These are phyloP conservation scores for Drosophila multiciliata DNA, from an alignment of 2,888 invertebrate genomes.

Conservation along the genomic window DNA sequence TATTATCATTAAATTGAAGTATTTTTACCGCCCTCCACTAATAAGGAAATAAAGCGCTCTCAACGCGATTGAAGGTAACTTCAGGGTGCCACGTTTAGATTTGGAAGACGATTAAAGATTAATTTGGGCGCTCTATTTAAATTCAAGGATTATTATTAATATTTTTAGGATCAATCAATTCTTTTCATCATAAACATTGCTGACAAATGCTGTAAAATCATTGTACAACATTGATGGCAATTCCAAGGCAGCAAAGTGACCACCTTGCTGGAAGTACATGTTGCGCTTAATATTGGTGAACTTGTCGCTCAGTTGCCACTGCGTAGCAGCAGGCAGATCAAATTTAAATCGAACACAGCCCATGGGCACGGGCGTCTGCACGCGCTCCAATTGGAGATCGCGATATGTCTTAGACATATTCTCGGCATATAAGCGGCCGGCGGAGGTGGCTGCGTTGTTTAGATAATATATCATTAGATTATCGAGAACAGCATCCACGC, in stretches of 20 bases:
- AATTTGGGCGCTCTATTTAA: conserved; percentile 24
- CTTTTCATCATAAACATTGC: conserved; percentile 67
- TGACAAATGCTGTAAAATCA: conserved; percentile 88
- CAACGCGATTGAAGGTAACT: conserved; percentile 1
- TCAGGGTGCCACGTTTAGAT: conserved; percentile 15
- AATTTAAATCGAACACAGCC: conserved; percentile 90
- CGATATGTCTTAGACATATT: conserved; percentile 73
- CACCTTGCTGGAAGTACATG: conserved; percentile 89
- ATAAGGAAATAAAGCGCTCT: not conserved
- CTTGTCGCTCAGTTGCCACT: conserved; percentile 87
- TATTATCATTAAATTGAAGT: not conserved
- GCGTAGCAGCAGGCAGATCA: conserved; percentile 88
- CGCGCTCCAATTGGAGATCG: conserved; percentile 83
- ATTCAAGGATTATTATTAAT: not conserved
- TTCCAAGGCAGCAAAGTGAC: conserved; percentile 95
- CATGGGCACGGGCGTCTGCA: conserved; percentile 89
- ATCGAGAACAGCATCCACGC: conserved; percentile 87
- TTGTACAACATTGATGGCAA: conserved; percentile 89
- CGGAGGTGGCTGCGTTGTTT: conserved; percentile 89
- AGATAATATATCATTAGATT: conserved; percentile 93
- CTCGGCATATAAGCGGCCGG: conserved; percentile 90
- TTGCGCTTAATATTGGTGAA: conserved; percentile 89
- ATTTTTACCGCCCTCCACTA: not conserved
- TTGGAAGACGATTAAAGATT: conserved; percentile 2
- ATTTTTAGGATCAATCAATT: not conserved